Conservation (phyloP, 2,888 invertebrate species). For the Tetragonisca angustula region DNA sequence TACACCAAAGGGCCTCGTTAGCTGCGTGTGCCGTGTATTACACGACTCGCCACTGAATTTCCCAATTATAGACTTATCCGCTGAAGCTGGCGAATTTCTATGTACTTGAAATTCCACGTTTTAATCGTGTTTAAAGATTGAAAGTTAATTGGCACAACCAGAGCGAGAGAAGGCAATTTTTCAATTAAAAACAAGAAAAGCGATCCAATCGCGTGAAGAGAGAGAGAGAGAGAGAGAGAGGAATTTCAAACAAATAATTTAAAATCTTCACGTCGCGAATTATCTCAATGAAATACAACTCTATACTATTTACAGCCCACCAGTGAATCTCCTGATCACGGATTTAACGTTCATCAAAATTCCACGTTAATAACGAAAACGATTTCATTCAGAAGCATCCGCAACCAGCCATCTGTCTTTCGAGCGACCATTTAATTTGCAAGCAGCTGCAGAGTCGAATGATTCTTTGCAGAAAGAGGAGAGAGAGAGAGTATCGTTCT, state of each 20-base stretch:
- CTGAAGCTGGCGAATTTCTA: not conserved
- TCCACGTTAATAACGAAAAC: no score
- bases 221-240: no score
- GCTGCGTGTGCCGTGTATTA: not conserved
- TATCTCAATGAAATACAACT: no score
- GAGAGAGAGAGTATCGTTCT: not conserved
- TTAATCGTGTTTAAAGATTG: not conserved
- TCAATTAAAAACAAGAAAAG: no score
- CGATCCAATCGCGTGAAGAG: no score
- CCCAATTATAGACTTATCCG: not conserved
- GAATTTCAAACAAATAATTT: no score
- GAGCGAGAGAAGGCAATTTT: no score
- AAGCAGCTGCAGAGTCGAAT: not conserved
- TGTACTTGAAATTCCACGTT: not conserved
- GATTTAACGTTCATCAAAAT: no score
- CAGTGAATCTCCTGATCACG: no score
- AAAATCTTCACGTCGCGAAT: no score
- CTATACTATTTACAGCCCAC: no score
- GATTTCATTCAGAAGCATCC: no score
- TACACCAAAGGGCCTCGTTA: not conserved
- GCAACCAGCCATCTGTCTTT: not conserved
- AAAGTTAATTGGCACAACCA: not conserved
- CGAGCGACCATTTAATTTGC: not conserved
- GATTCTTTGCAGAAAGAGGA: not conserved
- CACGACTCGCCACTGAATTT: not conserved